A percentile compares a stretch with the other conserved stretches of the same genome.
Evolutionary conservation across 2,888 invertebrate species (phyloP).

Genomic region (Acanthosepion pharaonis): DNA sequence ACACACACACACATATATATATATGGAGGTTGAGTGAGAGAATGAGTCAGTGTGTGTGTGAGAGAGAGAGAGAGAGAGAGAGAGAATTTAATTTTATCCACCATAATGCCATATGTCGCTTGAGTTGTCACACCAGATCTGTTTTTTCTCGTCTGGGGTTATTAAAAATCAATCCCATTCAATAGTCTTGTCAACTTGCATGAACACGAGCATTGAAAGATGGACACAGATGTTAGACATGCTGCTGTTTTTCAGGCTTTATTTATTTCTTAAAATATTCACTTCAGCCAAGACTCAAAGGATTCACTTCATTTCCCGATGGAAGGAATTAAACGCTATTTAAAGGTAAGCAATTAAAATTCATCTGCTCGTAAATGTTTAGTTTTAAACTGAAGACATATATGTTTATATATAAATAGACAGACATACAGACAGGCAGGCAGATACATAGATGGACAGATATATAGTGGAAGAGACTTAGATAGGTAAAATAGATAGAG

Average conservation of each 20-base stretch:
- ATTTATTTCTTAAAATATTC: background rate
- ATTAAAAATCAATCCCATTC: background rate
- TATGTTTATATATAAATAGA: background rate
- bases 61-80: too few species aligned
- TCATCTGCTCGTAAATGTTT: too few species aligned
- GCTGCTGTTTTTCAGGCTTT: background rate
- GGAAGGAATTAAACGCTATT: too few species aligned
- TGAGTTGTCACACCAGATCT: background rate
- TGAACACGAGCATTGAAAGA: background rate
- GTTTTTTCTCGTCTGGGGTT: background rate
- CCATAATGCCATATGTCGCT: background rate
- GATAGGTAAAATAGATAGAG: background rate
- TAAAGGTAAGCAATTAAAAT: too few species aligned
- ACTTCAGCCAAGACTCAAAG: background rate
- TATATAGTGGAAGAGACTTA: background rate
- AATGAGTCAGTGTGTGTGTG: too few species aligned
- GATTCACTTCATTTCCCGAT: too few species aligned
- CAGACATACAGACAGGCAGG: background rate
- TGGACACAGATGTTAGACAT: background rate
- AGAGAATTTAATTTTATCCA: too few species aligned
- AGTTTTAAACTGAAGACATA: too few species aligned
- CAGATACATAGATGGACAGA: background rate
- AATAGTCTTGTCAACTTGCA: background rate
- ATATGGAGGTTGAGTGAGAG: background rate
- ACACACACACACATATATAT: background rate